Conservation (phyloP, 2,888 invertebrate genomes). For the Napeogenes sylphis region DNA sequence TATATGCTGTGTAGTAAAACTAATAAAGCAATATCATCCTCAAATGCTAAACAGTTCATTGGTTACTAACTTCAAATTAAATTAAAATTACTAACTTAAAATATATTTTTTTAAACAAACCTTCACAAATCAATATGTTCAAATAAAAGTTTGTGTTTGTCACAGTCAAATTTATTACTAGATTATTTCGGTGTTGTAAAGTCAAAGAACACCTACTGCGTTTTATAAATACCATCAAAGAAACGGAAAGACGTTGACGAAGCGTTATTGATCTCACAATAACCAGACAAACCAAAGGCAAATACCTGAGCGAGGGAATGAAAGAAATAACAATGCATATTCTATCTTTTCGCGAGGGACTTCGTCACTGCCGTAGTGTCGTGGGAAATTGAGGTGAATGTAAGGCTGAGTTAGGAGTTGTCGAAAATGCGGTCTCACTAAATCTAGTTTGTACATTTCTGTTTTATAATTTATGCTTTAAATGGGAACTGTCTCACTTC, state of each 20-base stretch:
- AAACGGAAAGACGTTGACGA: background rate
- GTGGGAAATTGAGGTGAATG: constrained; percentile 54
- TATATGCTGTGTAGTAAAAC: constrained; percentile 1
- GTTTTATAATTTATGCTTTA: background rate
- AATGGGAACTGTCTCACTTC: too few relatives aligned
- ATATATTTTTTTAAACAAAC: background rate
- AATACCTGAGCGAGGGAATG: constrained; percentile 28
- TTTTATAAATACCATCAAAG: background rate
- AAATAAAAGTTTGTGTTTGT: background rate
- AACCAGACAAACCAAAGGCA: constrained; percentile 12
- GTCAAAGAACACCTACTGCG: background rate
- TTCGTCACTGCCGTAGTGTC: constrained; percentile 36
- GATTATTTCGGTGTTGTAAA: background rate
- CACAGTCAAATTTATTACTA: background rate
- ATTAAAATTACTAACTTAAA: background rate
- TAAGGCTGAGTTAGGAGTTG: constrained; percentile 36
- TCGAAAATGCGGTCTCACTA: constrained; percentile 52
- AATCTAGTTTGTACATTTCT: constrained; percentile 18
- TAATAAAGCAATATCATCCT: background rate
- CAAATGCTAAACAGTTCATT: too few relatives aligned
- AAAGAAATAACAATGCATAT: constrained; percentile 40
- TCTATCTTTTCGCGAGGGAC: constrained; percentile 39
- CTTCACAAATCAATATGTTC: background rate
- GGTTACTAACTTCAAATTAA: too few relatives aligned
- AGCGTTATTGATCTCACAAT: constrained; percentile 16